These are phyloP conservation scores for Drosophila kuntzei DNA, from an alignment of 2,888 invertebrate species.

Conservation along the genomic window DNA sequence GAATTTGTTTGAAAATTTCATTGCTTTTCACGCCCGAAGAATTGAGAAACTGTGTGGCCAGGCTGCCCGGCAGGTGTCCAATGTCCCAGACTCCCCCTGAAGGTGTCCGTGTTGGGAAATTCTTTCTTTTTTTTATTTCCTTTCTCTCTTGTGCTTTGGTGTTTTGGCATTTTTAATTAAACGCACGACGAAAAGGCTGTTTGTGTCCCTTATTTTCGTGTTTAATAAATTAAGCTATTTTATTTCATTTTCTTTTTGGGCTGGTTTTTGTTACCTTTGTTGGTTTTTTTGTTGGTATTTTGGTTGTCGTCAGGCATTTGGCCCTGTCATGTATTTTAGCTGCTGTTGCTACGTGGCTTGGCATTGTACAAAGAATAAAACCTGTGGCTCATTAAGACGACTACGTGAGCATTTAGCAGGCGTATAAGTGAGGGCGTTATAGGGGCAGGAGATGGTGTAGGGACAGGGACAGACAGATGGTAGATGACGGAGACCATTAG, in stretches of 20 bases:
- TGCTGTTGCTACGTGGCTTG: slow-evolving; percentile 47
- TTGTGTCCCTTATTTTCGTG: slow-evolving; percentile 46
- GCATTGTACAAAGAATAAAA: slow-evolving; percentile 42
- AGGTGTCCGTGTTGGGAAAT: background rate
- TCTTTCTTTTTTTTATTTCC: background rate
- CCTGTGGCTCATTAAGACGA: slow-evolving; percentile 66
- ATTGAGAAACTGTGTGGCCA: slow-evolving; percentile 26
- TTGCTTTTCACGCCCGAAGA: slow-evolving; percentile 42
- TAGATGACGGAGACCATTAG: slow-evolving; percentile 19
- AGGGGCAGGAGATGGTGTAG: background rate
- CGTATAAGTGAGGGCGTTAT: slow-evolving; percentile 12
- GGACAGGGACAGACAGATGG: background rate
- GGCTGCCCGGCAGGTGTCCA: slow-evolving; percentile 41
- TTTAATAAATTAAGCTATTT: slow-evolving; percentile 71
- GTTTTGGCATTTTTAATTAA: slow-evolving; percentile 65
- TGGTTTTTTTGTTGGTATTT: slow-evolving; percentile 14
- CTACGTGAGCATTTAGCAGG: slow-evolving; percentile 62
- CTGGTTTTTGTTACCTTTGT: slow-evolving; percentile 19
- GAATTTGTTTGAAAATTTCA: slow-evolving; percentile 59
- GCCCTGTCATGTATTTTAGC: slow-evolving; percentile 39
- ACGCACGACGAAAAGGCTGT: slow-evolving; percentile 38
- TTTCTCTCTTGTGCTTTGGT: slow-evolving; percentile 21
- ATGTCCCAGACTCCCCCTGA: slow-evolving; percentile 13
- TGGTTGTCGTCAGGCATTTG: slow-evolving; percentile 11
- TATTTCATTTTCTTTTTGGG: slow-evolving; percentile 56